Conservation (phyloP, 2,797 vertebrate genomes). For the Pempheris klunzingeri region DNA sequence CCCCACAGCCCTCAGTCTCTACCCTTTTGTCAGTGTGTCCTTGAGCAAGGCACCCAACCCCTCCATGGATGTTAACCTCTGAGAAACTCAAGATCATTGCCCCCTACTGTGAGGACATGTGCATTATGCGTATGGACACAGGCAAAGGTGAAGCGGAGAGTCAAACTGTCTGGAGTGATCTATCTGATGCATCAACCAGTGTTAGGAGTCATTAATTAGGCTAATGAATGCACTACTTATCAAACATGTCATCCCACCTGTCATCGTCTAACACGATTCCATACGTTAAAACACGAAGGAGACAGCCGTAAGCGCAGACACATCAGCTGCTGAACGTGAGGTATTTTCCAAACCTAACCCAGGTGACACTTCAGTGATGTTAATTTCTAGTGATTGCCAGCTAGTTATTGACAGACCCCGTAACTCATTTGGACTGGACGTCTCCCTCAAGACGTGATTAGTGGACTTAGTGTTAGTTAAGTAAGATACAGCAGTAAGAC, state of each 20-base stretch:
- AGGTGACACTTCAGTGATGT: conserved; percentile 28
- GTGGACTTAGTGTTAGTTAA: neutral
- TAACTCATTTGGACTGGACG: neutral
- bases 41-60: neutral
- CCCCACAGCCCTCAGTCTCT: neutral
- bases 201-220: conserved; percentile 13
- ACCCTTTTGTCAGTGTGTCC: neutral
- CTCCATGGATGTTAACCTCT: neutral
- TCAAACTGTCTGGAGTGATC: conserved; percentile 20
- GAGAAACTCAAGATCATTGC: neutral
- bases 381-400: conserved; percentile 21
- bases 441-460: neutral
- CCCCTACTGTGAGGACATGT: neutral
- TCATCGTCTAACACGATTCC: conserved; percentile 1
- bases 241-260: conserved; percentile 26
- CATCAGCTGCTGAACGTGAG: conserved; percentile 6
- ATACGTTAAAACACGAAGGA: conserved; percentile 1
- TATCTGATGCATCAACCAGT: neutral
- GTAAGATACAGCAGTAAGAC: neutral
- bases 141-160: conserved; percentile 11
- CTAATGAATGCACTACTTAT: conserved; percentile 26
- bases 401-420: neutral
- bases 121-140: neutral
- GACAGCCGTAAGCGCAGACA: neutral
- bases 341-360: neutral